phyloP scores from a whole-genome alignment of 2,888 invertebrate genomes.

The Xylota sylvarum region DNA sequence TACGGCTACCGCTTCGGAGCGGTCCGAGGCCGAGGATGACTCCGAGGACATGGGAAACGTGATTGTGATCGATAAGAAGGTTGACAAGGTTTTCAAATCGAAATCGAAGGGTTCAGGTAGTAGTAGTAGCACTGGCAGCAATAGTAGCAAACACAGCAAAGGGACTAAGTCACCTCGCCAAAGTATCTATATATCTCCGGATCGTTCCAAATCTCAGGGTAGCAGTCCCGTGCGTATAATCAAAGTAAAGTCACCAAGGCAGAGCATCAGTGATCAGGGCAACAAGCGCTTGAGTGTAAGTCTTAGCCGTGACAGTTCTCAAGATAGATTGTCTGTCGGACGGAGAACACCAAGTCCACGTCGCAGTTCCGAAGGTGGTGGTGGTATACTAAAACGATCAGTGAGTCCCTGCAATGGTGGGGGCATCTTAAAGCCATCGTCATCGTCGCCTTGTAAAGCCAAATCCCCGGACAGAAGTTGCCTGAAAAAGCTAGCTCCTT shows the following conservation, averaged over 20 bases:
- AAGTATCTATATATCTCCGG: constrained; percentile 87
- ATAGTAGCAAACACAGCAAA: constrained; percentile 79
- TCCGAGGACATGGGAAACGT: constrained; percentile 81
- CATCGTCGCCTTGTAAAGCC: constrained; percentile 83
- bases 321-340: constrained; percentile 82
- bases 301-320: constrained; percentile 83
- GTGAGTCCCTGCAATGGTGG: constrained; percentile 80
- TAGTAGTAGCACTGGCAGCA: constrained; percentile 74
- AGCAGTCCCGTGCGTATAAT: constrained; percentile 84
- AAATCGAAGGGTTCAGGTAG: constrained; percentile 80
- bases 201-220: constrained; percentile 84
- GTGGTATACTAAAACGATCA: constrained; percentile 83
- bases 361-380: constrained; percentile 83
- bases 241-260: constrained; percentile 86
- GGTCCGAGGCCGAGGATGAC: constrained; percentile 82
- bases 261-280: constrained; percentile 86
- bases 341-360: constrained; percentile 84
- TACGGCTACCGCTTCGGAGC: constrained; percentile 83
- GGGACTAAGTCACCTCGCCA: constrained; percentile 85
- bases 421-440: constrained; percentile 82
- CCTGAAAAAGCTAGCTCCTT: constrained; percentile 82
- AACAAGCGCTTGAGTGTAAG: constrained; percentile 82
- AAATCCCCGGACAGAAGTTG: constrained; percentile 84
- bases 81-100: constrained; percentile 84
- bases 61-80: constrained; percentile 84